Base-by-base conservation (phyloP, 2,888 invertebrate species). In the Scotopteryx bipunctaria region DNA sequence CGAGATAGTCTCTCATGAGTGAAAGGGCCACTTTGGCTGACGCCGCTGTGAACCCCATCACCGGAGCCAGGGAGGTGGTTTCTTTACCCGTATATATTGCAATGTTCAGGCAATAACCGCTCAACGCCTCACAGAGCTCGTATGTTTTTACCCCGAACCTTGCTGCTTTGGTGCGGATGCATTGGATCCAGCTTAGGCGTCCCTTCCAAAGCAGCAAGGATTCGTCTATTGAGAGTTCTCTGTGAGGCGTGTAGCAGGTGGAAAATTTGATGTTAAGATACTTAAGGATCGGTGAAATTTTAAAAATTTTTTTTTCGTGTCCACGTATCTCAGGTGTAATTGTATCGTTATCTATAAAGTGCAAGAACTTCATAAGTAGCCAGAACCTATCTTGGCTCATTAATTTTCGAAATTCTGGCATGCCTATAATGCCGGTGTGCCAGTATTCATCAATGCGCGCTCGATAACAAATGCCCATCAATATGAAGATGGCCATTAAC, bases 121-220 rank as follows among this genome's bases (percentile, higher is more conserved):
- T 56, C 3, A 5, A 25, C 8, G 66, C 61, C 46, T 71, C 66
- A 50, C 69, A 69, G 4, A 72, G 42, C 41, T 69, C 69, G 37
- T 62, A 69, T 2, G 45, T 29, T 54, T 71, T 71, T 4, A 71
- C 63, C 1, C 64, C 69, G 38, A 69, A 57, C 19, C 65, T 43
- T 23, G 69, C 63, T 41, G 66, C 59, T 61, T 71, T 70, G 21
- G 67, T 2, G 3, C 31, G 25, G 11, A 43, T 43, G 16, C 25
- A 35, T 11, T 43, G 72, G 2, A 57, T 52, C 62, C 63, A 69
- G 35, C 55, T 56, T 14, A 70, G 63, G 21, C n/a, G 43, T 5
- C 46, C 37, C 14, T 52, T 46, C 21, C 41, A 52, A 3, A 42
- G 37, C 5, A 52, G 37, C 9, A 52, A 16, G 8, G 52, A 52